Evolutionary conservation across 2,888 invertebrate genomes (phyloP).

Genomic region (Agonopterix heracliana): DNA sequence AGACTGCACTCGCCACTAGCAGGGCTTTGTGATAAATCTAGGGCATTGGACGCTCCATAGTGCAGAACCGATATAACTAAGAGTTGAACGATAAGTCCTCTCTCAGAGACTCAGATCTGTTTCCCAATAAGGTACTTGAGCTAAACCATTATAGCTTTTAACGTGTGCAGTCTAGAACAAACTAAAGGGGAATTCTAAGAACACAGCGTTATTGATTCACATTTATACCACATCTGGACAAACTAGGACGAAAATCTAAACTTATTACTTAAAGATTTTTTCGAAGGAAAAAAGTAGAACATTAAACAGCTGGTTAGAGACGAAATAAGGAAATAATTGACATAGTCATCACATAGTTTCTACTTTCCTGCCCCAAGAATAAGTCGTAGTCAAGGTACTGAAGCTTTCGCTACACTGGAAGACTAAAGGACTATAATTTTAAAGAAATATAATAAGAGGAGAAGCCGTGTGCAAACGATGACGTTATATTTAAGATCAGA

Average conservation of each 20-base stretch:
- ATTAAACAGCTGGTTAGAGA: constrained; percentile 43
- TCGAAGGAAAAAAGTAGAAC: constrained; percentile 23
- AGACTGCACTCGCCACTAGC: constrained; percentile 24
- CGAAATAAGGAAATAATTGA: constrained; percentile 72
- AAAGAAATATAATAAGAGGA: constrained; percentile 34
- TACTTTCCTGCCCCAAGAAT: constrained; percentile 62
- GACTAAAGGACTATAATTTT: constrained; percentile 57
- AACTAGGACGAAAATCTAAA: constrained; percentile 60
- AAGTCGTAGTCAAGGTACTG: constrained; percentile 43
- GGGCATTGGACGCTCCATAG: too few relatives aligned
- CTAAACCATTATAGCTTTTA: neutral
- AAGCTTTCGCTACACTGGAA: constrained; percentile 67
- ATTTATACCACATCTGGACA: constrained; percentile 66
- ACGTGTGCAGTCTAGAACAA: neutral
- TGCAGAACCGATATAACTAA: too few relatives aligned
- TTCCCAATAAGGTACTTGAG: too few relatives aligned
- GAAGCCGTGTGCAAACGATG: constrained; percentile 58
- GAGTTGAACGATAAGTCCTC: too few relatives aligned
- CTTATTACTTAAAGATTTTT: constrained; percentile 38
- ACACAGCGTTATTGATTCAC: constrained; percentile 65
- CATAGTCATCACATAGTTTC: constrained; percentile 74
- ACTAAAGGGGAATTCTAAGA: constrained; percentile 44
- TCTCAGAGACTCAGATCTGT: too few relatives aligned
- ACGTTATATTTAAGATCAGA: constrained; percentile 22
- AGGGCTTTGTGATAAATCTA: too few relatives aligned